Conservation (phyloP, 37 sponge, comb jelly and placozoan genomes). For the Cliona cf. orientalis region DNA sequence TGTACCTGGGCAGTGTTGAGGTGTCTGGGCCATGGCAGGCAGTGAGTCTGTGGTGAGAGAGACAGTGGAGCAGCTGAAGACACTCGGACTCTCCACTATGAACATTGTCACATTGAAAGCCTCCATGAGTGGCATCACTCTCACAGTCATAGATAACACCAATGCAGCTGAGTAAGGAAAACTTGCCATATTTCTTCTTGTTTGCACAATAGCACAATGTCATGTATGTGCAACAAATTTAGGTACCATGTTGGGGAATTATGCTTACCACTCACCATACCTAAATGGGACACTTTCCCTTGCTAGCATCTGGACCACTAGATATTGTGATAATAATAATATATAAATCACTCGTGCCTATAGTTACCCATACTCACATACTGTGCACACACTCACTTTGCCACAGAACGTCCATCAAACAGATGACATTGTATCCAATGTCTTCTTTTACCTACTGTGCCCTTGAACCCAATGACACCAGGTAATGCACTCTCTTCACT, state of each 20-base stretch:
- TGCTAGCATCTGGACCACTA: too few species aligned
- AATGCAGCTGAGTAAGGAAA: too few species aligned
- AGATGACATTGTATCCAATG: slow-evolving; percentile 71
- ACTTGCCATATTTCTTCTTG: too few species aligned
- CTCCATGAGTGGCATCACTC: slow-evolving; percentile 67
- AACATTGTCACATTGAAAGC: slow-evolving; percentile 80
- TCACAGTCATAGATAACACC: slow-evolving; percentile 69
- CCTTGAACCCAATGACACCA: slow-evolving; percentile 62
- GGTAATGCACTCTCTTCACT: too few species aligned
- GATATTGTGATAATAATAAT: too few species aligned
- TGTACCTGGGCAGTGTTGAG: slow-evolving; percentile 80
- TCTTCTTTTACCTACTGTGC: slow-evolving; percentile 64
- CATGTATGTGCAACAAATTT: too few species aligned
- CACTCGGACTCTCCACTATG: slow-evolving; percentile 36
- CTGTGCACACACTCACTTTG: neutral
- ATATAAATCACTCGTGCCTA: too few species aligned
- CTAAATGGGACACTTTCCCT: too few species aligned
- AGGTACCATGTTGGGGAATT: too few species aligned
- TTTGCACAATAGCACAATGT: too few species aligned
- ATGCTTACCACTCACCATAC: too few species aligned
- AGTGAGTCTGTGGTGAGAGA: slow-evolving; percentile 31
- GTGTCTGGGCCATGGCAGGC: slow-evolving; percentile 53
- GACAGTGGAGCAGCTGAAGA: slow-evolving; percentile 60
- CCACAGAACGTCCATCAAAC: slow-evolving; percentile 57
- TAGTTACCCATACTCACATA: neutral